phyloP scores from a whole-genome alignment of 2,797 vertebrate genomes.

The Acipenser ruthenus region DNA sequence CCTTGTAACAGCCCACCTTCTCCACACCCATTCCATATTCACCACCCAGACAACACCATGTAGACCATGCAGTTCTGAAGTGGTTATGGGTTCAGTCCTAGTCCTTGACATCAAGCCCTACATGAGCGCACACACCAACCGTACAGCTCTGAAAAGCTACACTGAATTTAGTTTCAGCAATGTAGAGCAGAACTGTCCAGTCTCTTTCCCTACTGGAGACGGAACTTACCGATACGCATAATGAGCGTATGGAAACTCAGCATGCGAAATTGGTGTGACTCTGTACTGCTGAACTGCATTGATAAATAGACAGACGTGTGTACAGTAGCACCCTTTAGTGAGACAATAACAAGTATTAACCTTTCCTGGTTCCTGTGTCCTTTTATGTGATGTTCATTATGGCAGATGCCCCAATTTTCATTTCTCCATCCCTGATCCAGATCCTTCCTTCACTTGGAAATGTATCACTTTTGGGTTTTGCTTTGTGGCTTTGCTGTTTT shows the following conservation, averaged over 20 bases:
- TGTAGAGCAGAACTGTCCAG: too few relatives aligned
- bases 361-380: background rate
- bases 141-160: background rate
- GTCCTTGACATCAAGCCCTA: background rate
- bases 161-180: background rate
- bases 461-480: constrained; percentile 32
- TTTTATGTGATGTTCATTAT: constrained; percentile 9
- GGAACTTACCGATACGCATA: constrained; percentile 5
- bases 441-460: background rate
- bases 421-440: constrained; percentile 15
- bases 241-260: too few relatives aligned
- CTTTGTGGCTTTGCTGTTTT: constrained; percentile 30
- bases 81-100: too few relatives aligned
- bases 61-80: too few relatives aligned
- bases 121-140: too few relatives aligned
- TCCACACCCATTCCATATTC: constrained; percentile 21
- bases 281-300: too few relatives aligned
- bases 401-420: constrained; percentile 15
- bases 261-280: too few relatives aligned
- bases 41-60: too few relatives aligned
- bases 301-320: too few relatives aligned
- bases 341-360: too few relatives aligned
- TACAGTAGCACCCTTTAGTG: too few relatives aligned
- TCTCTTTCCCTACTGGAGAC: too few relatives aligned
- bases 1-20: constrained; percentile 13